These are phyloP conservation scores for Onychostruthus taczanowskii DNA, from an alignment of 2,113 vertebrate genomes.

Conservation along the genomic window DNA sequence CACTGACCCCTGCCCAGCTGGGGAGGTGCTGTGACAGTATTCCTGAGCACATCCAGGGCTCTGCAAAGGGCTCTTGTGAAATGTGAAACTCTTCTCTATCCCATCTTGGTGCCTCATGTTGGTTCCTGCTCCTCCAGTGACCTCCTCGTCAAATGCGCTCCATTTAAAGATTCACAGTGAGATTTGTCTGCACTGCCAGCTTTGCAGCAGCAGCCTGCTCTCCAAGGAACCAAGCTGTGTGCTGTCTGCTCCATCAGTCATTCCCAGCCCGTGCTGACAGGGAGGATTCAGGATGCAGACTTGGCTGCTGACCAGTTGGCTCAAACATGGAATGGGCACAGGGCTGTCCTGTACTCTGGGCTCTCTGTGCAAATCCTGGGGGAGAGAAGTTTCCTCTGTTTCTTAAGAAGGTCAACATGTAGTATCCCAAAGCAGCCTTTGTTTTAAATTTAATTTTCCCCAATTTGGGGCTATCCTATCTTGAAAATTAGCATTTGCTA, in stretches of 20 bases:
- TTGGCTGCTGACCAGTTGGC: background rate
- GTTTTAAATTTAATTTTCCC: background rate
- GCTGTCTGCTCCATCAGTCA: slow-evolving; percentile 23
- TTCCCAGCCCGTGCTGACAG: background rate
- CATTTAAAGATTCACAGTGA: background rate
- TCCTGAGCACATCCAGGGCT: background rate
- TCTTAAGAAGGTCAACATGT: background rate
- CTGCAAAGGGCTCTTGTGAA: background rate
- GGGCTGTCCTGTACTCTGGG: background rate
- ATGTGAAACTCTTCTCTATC: background rate
- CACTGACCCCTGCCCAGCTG: background rate
- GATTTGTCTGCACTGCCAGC: background rate
- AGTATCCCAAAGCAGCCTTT: background rate
- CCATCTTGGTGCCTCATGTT: background rate
- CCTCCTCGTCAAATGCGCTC: background rate
- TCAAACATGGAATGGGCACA: rapidly evolving
- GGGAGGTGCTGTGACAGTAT: background rate
- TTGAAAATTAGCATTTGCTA: background rate
- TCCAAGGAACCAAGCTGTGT: slow-evolving; percentile 13
- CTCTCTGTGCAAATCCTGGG: background rate
- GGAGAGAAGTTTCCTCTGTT: background rate
- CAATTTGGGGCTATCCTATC: background rate
- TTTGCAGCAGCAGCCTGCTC: background rate
- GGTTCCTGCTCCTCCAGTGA: background rate
- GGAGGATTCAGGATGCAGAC: background rate